Base-by-base conservation (phyloP, 2,888 invertebrate species). In the Pyrrhia umbra region DNA sequence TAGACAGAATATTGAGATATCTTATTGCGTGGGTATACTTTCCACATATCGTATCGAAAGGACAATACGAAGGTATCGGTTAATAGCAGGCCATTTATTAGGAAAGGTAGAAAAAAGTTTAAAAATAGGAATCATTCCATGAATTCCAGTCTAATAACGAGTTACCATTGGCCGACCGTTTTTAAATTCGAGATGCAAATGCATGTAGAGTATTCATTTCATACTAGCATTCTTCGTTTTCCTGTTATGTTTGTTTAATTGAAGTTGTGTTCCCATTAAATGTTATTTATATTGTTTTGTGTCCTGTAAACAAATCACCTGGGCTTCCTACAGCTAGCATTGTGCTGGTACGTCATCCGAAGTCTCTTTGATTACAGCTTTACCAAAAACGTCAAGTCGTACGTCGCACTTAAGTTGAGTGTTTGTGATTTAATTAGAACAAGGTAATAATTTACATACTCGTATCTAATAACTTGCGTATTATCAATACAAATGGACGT, bases 371-470 rank as follows among this genome's bases (percentile, higher is more conserved):
- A 78, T 78, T 78, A 65, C 66, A 69, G 65, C 70, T 77, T 80
- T 69, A 80, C 75, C 77, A 79, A 84, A 86, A 84, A 85, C 85
- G 83, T 85, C 87, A 88, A n/a, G n/a, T n/a, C n/a, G n/a, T n/a
- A n/a, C n/a, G n/a, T n/a, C n/a, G 65, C 59, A 68, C 61, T 68
- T 78, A 80, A 81, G 65, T 21, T 76, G 63, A 81, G 75, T 61
- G 77, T 68, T 68, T 73, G 80, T 82, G 79, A 81, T 84, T 86
- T 82, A 88, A 89, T 84, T 87, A 84, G 88, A 85, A 85, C 88
- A 87, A 88, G 87, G 88, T 87, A 87, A 88, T 87, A 88, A 88
- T 86, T 85, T 87, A 88, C 83, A 83, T 84, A 79, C 77, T 85
- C 67, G 77, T 84, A 84, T 85, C 82, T 81, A 75, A 76, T 76